Evolutionary conservation across 1,140 invertebrate genomes (phyloP).

Genomic region (Danaus plexippus): DNA sequence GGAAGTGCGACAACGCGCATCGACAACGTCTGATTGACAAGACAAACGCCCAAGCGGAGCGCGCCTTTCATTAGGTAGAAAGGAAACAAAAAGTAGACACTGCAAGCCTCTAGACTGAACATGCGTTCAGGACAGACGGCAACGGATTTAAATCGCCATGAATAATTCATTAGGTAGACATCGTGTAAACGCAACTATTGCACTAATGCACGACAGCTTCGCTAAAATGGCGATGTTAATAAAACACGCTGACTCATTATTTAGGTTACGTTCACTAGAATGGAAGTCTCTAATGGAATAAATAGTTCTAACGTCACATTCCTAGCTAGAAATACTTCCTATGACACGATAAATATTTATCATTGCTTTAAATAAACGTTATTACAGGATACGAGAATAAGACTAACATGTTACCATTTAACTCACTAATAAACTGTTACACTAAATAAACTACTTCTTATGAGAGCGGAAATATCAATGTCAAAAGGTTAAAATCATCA

Average conservation of each 20-base stretch:
- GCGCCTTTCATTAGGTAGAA: constrained; percentile 53
- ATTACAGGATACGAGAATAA: constrained; percentile 7
- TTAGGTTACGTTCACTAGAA: constrained; percentile 21
- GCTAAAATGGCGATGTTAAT: constrained; percentile 28
- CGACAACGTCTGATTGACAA: constrained; percentile 56
- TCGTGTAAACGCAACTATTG: constrained; percentile 27
- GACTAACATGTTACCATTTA: constrained; percentile 11
- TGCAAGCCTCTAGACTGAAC: constrained; percentile 12
- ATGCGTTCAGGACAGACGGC: constrained; percentile 18
- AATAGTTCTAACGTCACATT: constrained; percentile 3
- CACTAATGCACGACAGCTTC: constrained; percentile 19
- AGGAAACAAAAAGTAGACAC: constrained; percentile 49
- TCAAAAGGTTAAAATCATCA: constrained; percentile 40
- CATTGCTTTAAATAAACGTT: no score
- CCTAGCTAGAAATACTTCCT: constrained; percentile 1
- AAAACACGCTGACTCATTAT: constrained; percentile 22
- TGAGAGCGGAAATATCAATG: constrained; percentile 13
- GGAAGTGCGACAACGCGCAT: constrained; percentile 42
- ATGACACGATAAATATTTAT: no score
- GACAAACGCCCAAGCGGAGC: constrained; percentile 52
- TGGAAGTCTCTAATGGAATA: constrained; percentile 4
- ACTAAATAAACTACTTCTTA: constrained; percentile 4
- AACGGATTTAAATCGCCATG: constrained; percentile 38
- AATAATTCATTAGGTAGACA: constrained; percentile 53
- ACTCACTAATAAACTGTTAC: constrained; percentile 13